Conservation (phyloP, 2,888 invertebrate species). For the Acronicta aceris region DNA sequence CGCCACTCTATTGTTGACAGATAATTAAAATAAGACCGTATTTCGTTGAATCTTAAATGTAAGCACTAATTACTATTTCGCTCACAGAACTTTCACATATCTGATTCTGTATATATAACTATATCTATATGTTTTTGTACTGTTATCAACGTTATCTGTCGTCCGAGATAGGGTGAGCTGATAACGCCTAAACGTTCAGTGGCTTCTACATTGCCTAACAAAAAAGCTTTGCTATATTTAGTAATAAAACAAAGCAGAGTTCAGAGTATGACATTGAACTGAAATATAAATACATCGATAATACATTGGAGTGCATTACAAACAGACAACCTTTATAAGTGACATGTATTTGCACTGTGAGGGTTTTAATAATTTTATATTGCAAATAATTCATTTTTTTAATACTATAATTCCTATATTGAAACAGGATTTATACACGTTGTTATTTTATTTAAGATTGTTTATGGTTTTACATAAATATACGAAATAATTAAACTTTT, state of each 20-base stretch:
- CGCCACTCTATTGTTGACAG: too few species aligned
- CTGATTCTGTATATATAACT: not conserved
- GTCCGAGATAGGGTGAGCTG: slow-evolving; percentile 39
- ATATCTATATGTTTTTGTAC: slow-evolving; percentile 21
- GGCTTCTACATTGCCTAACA: slow-evolving; percentile 12
- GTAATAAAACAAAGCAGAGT: slow-evolving; percentile 16
- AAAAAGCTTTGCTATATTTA: slow-evolving; percentile 31
- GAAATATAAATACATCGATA: slow-evolving; percentile 19
- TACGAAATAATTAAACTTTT: too few species aligned
- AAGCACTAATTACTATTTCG: slow-evolving; percentile 9
- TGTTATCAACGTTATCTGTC: slow-evolving; percentile 49
- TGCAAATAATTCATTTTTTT: too few species aligned
- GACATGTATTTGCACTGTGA: slow-evolving; percentile 1
- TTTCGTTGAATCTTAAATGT: too few species aligned
- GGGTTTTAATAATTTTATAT: too few species aligned
- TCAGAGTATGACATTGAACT: slow-evolving; percentile 5
- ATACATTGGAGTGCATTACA: slow-evolving; percentile 4
- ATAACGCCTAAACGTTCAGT: slow-evolving; percentile 41
- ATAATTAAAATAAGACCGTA: too few species aligned
- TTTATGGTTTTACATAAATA: too few species aligned
- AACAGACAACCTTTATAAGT: slow-evolving; percentile 1
- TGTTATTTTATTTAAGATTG: too few species aligned
- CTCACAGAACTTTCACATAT: slow-evolving; percentile 2
- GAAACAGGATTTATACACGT: too few species aligned
- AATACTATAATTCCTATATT: too few species aligned